Percentiles rank a stretch among this genome's conserved stretches.
Conservation (phyloP, 2,888 invertebrate genomes). For the Bombyx huttoni region DNA sequence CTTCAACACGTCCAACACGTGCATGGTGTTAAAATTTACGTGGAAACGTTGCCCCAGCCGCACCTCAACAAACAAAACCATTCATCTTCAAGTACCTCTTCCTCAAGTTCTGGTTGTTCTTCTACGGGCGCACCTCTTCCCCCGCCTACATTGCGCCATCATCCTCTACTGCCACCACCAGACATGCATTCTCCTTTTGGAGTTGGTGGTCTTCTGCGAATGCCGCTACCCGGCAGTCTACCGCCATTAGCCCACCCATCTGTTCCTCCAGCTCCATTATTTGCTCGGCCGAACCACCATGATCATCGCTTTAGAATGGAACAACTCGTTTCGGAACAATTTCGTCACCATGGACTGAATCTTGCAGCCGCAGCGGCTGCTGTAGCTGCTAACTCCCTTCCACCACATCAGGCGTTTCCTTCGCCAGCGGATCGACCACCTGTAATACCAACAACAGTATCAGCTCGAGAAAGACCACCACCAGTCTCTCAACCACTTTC, state of each 20-base stretch:
- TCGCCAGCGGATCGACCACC: slow-evolving; percentile 74
- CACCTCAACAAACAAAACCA: slow-evolving; percentile 64
- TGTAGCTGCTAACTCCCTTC: slow-evolving; percentile 75
- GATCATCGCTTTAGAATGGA: slow-evolving; percentile 88
- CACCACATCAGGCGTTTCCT: slow-evolving; percentile 75
- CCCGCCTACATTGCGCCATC: slow-evolving; percentile 77
- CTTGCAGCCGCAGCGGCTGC: slow-evolving; percentile 83
- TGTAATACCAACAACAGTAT: slow-evolving; percentile 63
- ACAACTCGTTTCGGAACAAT: slow-evolving; percentile 86
- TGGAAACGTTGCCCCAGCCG: slow-evolving; percentile 72
- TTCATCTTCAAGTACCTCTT: slow-evolving; percentile 72
- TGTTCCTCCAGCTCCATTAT: slow-evolving; percentile 80
- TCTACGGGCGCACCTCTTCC: slow-evolving; percentile 70
- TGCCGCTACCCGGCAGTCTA: slow-evolving; percentile 78
- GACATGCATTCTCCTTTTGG: slow-evolving; percentile 84
- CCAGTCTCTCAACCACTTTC: slow-evolving; percentile 77
- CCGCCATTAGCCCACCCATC: slow-evolving; percentile 78
- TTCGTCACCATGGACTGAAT: slow-evolving; percentile 84
- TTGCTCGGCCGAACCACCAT: slow-evolving; percentile 83
- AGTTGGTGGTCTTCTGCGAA: slow-evolving; percentile 78
- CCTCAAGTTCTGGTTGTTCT: slow-evolving; percentile 70
- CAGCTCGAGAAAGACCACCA: slow-evolving; percentile 59
- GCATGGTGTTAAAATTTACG: slow-evolving; percentile 94
- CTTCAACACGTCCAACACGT: slow-evolving; percentile 95
- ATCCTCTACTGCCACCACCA: slow-evolving; percentile 78